Base-by-base conservation (phyloP, 1,140 invertebrate genomes). In the Eumaeus atala region DNA sequence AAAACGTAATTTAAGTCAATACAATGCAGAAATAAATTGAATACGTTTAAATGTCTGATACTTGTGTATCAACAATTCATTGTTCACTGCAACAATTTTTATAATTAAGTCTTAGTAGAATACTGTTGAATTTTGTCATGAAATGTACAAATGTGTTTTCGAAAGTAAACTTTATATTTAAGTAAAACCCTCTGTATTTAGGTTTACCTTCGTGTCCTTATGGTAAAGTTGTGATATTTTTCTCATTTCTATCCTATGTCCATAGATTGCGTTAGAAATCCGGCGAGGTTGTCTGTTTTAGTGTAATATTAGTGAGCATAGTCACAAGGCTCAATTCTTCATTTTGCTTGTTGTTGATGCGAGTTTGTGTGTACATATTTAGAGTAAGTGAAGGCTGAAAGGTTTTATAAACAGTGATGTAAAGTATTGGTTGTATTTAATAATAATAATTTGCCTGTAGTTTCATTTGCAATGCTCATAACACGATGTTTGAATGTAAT, bases 61-160 rank as follows among this genome's bases (percentile, higher is more conserved):
- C 80, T 67, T 71, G 76, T 74, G 71, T 72, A 72, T 76, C 79
- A 74, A 77, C 68, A 67, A 74, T 68, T 70, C 56, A 62, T 58
- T 51, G 67, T 72, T 72, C 65, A 62, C 57, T 65, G 61, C 56
- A 61, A 66, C 67, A 74, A 72, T 70, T 74, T 44, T 61, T 59
- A 61, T 76, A 78, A 72, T 74, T 81, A 82, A 84, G 80, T 83
- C 75, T 78, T 80, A 76, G 79, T 86, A 79, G 76, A 83, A 84
- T 83, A 77, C 81, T 84, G 81, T 84, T 86, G 76, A 85, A 85
- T 80, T 83, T 85, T 85, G 79, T 82, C 79, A 83, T 85, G 72
- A 82, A 82, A 84, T 86, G 83, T 86, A 86, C 83, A 86, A 86
- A 86, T 86, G 74, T 84, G 79, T 83, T 86, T 77, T 84, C 67